Base-by-base conservation (phyloP, 2,888 invertebrate genomes). In the Acholoe squamosa region DNA sequence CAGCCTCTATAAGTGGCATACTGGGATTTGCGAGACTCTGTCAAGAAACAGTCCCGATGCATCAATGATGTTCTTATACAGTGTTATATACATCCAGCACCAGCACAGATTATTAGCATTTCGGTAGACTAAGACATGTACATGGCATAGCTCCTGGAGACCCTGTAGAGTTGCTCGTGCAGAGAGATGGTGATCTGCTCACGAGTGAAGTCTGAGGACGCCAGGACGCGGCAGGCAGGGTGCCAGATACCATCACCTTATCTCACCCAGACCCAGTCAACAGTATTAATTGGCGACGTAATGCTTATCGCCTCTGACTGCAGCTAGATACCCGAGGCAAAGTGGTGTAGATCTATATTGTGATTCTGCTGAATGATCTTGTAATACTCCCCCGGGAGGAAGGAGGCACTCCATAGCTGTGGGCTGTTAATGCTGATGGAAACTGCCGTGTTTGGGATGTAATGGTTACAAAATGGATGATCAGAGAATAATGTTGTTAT, bases 161-260 rank as follows among this genome's bases (percentile, higher is more conserved):
- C 71, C 71, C 28, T 7, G 71, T 16, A 7, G 71, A 71, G 71
- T 25, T 28, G 71, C 71, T 71, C 71, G 12, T 14, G 25, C 71
- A 71, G 71, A 28, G 28, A 71, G 71, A 71, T 71, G 28, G 14
- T 25, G 25, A 71, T 71, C 71, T 71, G 71, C 14, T 43, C 43
- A 43, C 5, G 43, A 43, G 43, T 43, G 43, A 7, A 43, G 43
- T 3, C 43, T 43, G 43, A 28, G 25, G 71, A 61, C n/a, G 25
- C 71, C 28, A 25, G 14, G 16, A 5, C 14, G 28, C 7, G 67
- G 67, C 67, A n/a, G 28, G 71, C 71, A 71, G 71, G 31, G 14
- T 71, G 71, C 71, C 71, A 71, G 71, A 71, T 71, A 71, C 3
- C 71, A 71, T 71, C 71, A 28, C 71, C 71, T 71, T 71, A 28